Percentiles rank a stretch among this genome's conserved stretches.
These are phyloP conservation scores for Atopsyche davidsoni DNA, from an alignment of 1,140 invertebrate species.

Conservation along the genomic window DNA sequence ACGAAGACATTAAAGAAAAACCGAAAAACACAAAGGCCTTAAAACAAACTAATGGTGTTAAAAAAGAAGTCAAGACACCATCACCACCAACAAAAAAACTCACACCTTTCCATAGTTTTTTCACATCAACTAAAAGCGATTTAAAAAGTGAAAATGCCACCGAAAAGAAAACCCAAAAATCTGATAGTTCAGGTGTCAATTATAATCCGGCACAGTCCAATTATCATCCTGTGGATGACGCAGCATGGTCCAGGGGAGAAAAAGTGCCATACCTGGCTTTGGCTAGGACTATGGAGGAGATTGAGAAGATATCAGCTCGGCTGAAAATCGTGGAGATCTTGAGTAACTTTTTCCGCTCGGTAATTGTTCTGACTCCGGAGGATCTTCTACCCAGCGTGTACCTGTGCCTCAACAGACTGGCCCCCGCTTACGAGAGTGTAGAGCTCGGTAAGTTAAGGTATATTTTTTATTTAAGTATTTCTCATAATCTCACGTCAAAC, in stretches of 20 bases:
- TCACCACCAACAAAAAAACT: not conserved
- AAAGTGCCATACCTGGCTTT: constrained; percentile 90
- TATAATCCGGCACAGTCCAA: constrained; percentile 74
- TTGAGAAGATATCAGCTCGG: constrained; percentile 83
- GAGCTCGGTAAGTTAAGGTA: constrained; percentile 38
- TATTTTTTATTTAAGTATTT: no score
- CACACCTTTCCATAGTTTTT: constrained; percentile 9
- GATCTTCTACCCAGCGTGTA: constrained; percentile 90
- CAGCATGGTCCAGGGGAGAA: constrained; percentile 74
- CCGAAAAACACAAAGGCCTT: constrained; percentile 10
- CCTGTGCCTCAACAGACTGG: constrained; percentile 91
- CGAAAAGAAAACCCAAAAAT: not conserved
- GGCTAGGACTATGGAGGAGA: constrained; percentile 82
- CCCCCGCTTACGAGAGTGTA: constrained; percentile 84
- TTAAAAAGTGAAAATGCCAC: constrained; percentile 1
- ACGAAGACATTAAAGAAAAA: constrained; percentile 15
- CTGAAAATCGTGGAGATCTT: constrained; percentile 94
- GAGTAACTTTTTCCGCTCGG: constrained; percentile 90
- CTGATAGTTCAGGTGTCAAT: constrained; percentile 35
- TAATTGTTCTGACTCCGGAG: constrained; percentile 78
- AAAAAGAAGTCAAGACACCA: constrained; percentile 1
- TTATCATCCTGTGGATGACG: constrained; percentile 89
- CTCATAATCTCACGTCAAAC: no score
- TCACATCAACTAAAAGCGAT: constrained; percentile 7
- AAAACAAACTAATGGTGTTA: constrained; percentile 6